Percentiles rank a stretch among this genome's conserved stretches.
Evolutionary conservation across 1,140 invertebrate genomes (phyloP).

Genomic region (Drosophila ambigua): DNA sequence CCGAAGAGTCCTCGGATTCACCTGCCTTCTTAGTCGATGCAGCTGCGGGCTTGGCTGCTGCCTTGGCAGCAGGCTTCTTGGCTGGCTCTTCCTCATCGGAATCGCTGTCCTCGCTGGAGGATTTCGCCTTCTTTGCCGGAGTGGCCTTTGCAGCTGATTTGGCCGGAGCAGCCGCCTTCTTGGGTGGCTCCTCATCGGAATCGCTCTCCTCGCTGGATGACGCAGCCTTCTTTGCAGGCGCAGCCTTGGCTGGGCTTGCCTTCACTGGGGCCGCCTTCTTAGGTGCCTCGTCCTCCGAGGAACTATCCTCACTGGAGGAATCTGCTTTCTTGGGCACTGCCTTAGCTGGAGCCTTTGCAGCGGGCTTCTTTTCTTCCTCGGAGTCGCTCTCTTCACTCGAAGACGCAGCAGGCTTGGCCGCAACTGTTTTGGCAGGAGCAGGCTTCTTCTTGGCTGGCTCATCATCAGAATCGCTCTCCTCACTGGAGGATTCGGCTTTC

Average conservation of each 20-base stretch:
- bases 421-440: conserved; percentile 26
- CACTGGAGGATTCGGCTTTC: conserved; percentile 70
- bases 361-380: conserved; percentile 44
- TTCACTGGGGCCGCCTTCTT: conserved; percentile 44
- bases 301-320: conserved; percentile 76
- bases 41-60: conserved; percentile 18
- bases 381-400: conserved; percentile 55
- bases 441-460: conserved; percentile 52
- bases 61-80: conserved; percentile 41
- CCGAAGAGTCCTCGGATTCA: conserved; percentile 61
- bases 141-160: conserved; percentile 49
- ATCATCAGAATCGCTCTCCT: conserved; percentile 50
- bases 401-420: conserved; percentile 25
- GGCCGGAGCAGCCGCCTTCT: conserved; percentile 32
- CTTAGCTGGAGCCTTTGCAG: conserved; percentile 39
- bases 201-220: conserved; percentile 71
- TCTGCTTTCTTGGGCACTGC: conserved; percentile 28
- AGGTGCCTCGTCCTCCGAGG: conserved; percentile 46
- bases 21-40: conserved; percentile 37
- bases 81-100: conserved; percentile 54
- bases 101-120: conserved; percentile 66
- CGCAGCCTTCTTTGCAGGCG: conserved; percentile 41
- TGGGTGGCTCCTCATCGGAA: conserved; percentile 47
- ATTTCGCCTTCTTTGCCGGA: conserved; percentile 40
- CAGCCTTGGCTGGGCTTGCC: conserved; percentile 38